Evolutionary conservation across 2,113 vertebrate genomes (phyloP).

Genomic region (Corapipo altera): DNA sequence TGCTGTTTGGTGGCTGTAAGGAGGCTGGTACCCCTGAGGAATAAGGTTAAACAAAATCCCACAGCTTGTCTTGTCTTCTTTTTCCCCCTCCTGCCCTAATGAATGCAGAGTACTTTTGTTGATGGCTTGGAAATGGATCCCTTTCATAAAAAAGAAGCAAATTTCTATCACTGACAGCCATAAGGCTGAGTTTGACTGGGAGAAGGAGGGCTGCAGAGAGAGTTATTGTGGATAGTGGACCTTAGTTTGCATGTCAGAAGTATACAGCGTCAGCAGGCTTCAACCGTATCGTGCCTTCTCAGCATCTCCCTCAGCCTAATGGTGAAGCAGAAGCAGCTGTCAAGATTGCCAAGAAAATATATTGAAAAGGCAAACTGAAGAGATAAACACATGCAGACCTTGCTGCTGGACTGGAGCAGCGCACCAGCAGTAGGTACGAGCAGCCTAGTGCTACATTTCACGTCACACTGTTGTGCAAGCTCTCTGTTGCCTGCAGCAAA

Average conservation of each 20-base stretch:
- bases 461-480: conserved; percentile 29
- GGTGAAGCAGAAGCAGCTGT: not conserved
- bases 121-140: not conserved
- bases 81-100: not conserved
- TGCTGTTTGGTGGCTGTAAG: not conserved
- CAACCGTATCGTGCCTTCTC: not conserved
- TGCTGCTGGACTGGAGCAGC: not conserved
- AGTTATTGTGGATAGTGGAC: not conserved
- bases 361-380: not conserved
- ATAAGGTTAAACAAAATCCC: conserved; percentile 30
- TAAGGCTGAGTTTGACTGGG: not conserved
- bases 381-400: not conserved
- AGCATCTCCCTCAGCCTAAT: not conserved
- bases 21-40: not conserved
- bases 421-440: not conserved
- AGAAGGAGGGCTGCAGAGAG: not conserved
- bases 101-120: conserved; percentile 11
- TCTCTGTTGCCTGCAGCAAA: conserved; percentile 18
- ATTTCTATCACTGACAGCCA: not conserved
- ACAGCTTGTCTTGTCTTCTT: not conserved
- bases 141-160: not conserved
- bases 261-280: not conserved
- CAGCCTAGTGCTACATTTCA: not conserved
- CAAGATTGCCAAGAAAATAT: conserved; percentile 8
- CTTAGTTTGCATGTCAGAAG: not conserved